phyloP scores from a whole-genome alignment of 2,797 vertebrate genomes.

The Aldrovandia affinis region DNA sequence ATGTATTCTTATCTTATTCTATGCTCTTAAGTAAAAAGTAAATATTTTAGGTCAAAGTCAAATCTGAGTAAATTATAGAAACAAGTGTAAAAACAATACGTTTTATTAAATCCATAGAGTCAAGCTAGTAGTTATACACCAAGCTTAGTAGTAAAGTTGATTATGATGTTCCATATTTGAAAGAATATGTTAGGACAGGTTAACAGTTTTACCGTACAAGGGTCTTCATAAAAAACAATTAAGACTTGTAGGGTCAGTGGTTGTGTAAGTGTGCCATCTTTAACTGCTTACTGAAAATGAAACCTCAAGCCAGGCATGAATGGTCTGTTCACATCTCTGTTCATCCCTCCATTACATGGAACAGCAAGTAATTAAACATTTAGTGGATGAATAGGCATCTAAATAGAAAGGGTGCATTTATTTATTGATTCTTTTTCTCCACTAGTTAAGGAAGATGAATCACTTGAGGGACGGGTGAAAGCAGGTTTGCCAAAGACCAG shows the following conservation, averaged over 20 bases:
- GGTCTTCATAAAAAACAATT: neutral
- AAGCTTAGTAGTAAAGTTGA: neutral
- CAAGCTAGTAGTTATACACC: too few relatives aligned
- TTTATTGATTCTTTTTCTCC: neutral
- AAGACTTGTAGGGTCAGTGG: neutral
- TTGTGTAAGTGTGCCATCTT: too few relatives aligned
- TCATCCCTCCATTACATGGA: neutral
- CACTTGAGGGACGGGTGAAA: neutral
- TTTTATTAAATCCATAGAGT: too few relatives aligned
- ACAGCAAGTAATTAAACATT: neutral
- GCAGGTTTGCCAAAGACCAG: neutral
- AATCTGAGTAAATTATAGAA: too few relatives aligned
- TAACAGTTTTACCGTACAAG: neutral
- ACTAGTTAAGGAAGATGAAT: constrained; percentile 15
- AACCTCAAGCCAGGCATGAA: neutral
- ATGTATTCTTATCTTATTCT: too few relatives aligned
- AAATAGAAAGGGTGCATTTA: neutral
- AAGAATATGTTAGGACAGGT: neutral
- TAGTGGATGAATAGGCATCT: neutral
- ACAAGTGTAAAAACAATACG: too few relatives aligned
- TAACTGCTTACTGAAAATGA: neutral
- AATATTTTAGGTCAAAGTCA: too few relatives aligned
- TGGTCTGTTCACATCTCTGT: constrained; percentile 2
- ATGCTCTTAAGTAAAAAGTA: too few relatives aligned
- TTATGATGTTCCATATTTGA: neutral